Base-by-base conservation (phyloP, 2,113 vertebrate species). In the Tamias sibiricus region DNA sequence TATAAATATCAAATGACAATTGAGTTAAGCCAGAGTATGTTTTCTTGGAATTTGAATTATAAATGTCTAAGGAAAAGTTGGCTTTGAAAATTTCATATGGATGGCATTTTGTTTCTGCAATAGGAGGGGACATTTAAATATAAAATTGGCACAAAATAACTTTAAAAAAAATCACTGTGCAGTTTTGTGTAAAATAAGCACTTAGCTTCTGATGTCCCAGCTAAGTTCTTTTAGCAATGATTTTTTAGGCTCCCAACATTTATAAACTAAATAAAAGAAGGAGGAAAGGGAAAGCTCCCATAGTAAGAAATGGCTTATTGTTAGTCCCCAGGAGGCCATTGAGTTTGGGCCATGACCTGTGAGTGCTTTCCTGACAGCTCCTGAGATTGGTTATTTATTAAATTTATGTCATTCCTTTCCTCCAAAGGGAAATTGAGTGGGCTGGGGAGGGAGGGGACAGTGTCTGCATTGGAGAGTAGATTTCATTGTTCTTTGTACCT, bases 361-460 rank as follows among this genome's bases (percentile, higher is more conserved):
- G 80, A 84, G 47, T 95, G 79, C 71, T 94, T 95, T 87, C n/a
- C 66, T 94, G 96, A 81, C 92, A 96, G 95, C 86, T 83, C 62
- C 90, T 40, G 95, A 95, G 93, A 95, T 74, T 91, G 93, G 93
- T 84, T 80, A 97, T 96, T 97, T 97, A 97, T 95, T 91, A 96
- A 96, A 95, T 96, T 91, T 94, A 96, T 95, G 71, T 72, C 69
- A 87, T 93, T 64, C 44, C 26, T 95, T 96, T 97, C 30, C 76
- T 93, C 80, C 47, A 69, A 87, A 94, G 83, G 66, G 44, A 96
- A 94, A 96, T 77, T 28, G 80, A 64, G 19, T 88, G 66, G 26
- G 40, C 7, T 10, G 62, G 42, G 49, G 19, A 28, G 30, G 22
- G 26, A 72, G 44, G 81, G 30, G 72, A 72, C 37, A 9, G 13